Conservation (phyloP, 2,888 invertebrate species). For the Athetis lepigone region DNA sequence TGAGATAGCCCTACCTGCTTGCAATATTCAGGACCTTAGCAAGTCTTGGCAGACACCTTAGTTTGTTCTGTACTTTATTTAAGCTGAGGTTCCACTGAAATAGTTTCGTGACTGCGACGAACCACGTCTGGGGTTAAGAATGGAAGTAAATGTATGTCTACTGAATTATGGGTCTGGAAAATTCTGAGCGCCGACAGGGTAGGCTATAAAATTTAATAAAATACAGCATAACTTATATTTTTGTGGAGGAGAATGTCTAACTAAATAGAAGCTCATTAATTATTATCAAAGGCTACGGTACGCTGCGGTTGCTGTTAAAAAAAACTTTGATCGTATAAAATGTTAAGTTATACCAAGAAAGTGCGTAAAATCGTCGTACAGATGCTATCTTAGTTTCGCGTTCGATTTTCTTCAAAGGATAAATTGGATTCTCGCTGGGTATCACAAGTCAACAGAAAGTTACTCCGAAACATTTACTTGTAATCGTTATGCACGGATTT, state of each 20-base stretch:
- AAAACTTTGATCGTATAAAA: neutral
- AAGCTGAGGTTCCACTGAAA: conserved; percentile 60
- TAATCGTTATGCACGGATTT: conserved; percentile 7
- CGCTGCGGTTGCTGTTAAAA: neutral
- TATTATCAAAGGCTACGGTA: neutral
- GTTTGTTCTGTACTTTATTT: conserved; percentile 67
- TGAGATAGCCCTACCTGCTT: conserved; percentile 67
- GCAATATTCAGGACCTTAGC: conserved; percentile 73
- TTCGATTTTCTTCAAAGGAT: conserved; percentile 17
- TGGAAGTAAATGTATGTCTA: conserved; percentile 28
- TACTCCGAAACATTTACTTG: conserved; percentile 2
- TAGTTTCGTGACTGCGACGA: conserved; percentile 61
- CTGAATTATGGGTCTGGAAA: conserved; percentile 37
- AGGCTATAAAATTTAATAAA: conserved; percentile 15
- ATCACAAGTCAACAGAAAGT: conserved; percentile 33
- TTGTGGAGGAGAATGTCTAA: neutral
- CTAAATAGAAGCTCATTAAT: neutral
- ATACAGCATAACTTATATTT: neutral
- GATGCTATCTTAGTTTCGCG: conserved; percentile 34
- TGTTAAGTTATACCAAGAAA: conserved; percentile 17
- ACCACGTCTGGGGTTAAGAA: conserved; percentile 40
- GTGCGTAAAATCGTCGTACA: conserved; percentile 15
- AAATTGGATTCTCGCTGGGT: conserved; percentile 26
- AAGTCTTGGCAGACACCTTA: conserved; percentile 74
- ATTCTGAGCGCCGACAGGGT: conserved; percentile 8